Evolutionary conservation across 2,113 vertebrate genomes (phyloP), one percentile per base, ranked within the genome.

Genomic region (Seriola quinqueradiata): DNA sequence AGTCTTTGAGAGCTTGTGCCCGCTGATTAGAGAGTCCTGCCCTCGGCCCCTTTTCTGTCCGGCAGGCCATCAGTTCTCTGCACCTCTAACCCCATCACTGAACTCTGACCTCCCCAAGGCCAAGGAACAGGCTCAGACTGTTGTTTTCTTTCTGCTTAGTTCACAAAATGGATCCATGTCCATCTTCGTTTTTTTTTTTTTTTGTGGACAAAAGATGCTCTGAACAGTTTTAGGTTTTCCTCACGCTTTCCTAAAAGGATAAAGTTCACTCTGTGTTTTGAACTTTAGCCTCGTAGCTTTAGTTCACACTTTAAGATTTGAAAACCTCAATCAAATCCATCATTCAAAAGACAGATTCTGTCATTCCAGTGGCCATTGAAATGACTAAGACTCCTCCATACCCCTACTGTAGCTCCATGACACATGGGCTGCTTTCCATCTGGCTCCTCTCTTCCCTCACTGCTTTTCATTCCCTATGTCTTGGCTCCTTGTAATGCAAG

Each of bases 41-140:
- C 81, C 81, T 67, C 36, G 32, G 8, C 79, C 81, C 38, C 52
- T 67, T 46, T 70, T 54, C 34, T 1, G 73, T 28, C 3, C 28
- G 58, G 75, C 69, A 71, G 82, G 86, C 60, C 70, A 64, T 13
- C 11, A 14, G 54, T 71, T 34, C 86, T 40, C 58, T 36, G 63
- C 55, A 79, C 83, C 87, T 86, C 86, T 87, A 67, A 90, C 83
- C 90, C 70, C 76, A 0, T 46, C 75, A 64, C 73, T 90, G 87
- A 91, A 77, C 58, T 7, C 10, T 86, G 86, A 92, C 86, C 90
- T 71, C 52, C 8, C 28, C 14, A 48, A n/a, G 61, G 34, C 68
- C 83, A 8, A 57, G 46, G 66, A 84, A 87, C 80, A 80, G 75
- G 32, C 65, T 44, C 32, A 0, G 21, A 16, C 61, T 83, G 69